Percentiles rank a stretch among this genome's conserved stretches.
Conservation (phyloP, 2,888 invertebrate genomes). For the Mesoligia furuncula region DNA sequence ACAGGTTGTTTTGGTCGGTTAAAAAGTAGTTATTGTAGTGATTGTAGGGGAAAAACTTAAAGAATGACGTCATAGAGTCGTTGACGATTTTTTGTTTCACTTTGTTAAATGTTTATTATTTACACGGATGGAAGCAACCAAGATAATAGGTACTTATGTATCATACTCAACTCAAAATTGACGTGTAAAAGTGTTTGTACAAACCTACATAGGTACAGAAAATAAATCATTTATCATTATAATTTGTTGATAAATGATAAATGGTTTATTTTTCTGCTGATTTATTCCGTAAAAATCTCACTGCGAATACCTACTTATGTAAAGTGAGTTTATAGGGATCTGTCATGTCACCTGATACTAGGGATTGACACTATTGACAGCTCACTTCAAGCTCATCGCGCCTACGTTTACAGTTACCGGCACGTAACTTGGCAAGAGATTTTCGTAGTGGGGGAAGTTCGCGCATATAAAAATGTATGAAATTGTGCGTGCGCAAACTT, state of each 20-base stretch:
- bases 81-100: conserved; percentile 9
- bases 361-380: not conserved
- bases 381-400: not conserved
- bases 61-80: conserved; percentile 29
- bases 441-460: too few species aligned
- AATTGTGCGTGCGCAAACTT: too few species aligned
- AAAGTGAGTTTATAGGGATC: not conserved
- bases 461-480: too few species aligned
- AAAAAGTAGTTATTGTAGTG: conserved; percentile 8
- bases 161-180: not conserved
- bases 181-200: too few species aligned
- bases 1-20: conserved; percentile 27
- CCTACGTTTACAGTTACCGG: not conserved
- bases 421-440: too few species aligned
- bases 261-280: too few species aligned
- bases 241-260: too few species aligned
- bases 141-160: not conserved
- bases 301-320: too few species aligned
- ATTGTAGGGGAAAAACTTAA: conserved; percentile 20
- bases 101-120: conserved; percentile 8
- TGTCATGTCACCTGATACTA: not conserved
- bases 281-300: not conserved
- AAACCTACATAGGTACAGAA: too few species aligned
- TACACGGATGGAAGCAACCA: not conserved
- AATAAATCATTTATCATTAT: too few species aligned